Evolutionary conservation across 2,113 vertebrate species (phyloP).

Genomic region (Chamaetylas fuelleborni): DNA sequence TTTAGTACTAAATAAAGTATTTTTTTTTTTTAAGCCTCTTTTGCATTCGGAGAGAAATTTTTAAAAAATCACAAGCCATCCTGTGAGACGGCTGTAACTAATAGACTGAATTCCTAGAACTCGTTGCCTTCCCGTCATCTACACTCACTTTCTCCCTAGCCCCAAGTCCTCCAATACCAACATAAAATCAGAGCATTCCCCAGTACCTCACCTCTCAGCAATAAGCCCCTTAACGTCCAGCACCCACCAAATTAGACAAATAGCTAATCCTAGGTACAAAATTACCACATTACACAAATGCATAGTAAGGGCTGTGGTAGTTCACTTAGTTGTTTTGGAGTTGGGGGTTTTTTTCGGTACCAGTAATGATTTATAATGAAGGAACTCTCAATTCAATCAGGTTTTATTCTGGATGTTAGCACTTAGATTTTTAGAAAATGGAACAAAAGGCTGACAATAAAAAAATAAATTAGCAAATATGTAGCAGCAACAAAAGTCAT

Average conservation of each 20-base stretch:
- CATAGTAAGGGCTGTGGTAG: fast-evolving
- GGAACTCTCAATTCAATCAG: neutral
- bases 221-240: neutral
- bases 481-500: slow-evolving; percentile 32
- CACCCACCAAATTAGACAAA: neutral
- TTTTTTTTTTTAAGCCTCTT: neutral
- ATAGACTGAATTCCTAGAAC: neutral
- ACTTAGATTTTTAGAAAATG: slow-evolving; percentile 19
- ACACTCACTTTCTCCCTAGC: neutral
- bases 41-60: neutral
- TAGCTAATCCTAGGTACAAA: fast-evolving
- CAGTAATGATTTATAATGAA: neutral
- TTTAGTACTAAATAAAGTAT: neutral
- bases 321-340: neutral
- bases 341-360: fast-evolving
- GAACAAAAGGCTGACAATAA: slow-evolving; percentile 22
- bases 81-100: neutral
- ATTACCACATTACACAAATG: neutral
- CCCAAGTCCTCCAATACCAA: fast-evolving
- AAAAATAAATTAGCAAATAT: slow-evolving; percentile 11
- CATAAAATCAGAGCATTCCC: neutral
- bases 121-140: neutral
- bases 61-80: neutral
- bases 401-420: neutral
- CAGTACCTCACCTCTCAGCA: neutral